Evolutionary conservation across 1,140 invertebrate genomes (phyloP).

Genomic region (Bombus picipes): DNA sequence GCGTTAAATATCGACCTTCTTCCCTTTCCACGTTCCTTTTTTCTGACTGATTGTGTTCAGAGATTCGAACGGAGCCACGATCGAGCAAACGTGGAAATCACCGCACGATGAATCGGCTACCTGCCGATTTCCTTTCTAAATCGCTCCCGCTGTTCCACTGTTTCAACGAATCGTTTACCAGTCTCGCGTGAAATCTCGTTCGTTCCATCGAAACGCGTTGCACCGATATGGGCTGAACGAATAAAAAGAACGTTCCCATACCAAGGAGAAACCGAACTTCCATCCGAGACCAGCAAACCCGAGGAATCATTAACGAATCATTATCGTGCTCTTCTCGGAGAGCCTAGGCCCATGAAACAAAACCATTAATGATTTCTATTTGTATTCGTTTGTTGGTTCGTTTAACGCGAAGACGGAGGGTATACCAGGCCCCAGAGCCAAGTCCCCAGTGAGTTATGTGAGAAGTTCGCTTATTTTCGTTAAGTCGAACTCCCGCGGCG

Average conservation of each 20-base stretch:
- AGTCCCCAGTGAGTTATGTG: conserved; percentile 80
- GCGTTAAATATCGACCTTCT: conserved; percentile 27
- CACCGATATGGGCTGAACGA: conserved; percentile 3
- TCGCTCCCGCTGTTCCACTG: conserved; percentile 24
- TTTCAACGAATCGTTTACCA: conserved; percentile 56
- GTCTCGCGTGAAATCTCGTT: conserved; percentile 72
- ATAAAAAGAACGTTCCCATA: conserved; percentile 49
- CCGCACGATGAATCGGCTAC: conserved; percentile 34
- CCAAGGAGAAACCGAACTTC: conserved; percentile 28
- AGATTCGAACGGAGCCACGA: neutral
- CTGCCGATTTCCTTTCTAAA: conserved; percentile 38
- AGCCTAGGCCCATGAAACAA: conserved; percentile 74
- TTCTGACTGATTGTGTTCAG: neutral
- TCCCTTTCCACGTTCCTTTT: neutral
- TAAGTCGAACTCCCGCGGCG: conserved; percentile 79
- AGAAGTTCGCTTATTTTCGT: conserved; percentile 81
- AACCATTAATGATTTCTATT: conserved; percentile 83
- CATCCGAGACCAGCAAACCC: neutral
- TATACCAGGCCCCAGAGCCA: conserved; percentile 58
- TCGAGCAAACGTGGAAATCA: conserved; percentile 8
- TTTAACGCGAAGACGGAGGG: conserved; percentile 46
- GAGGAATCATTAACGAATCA: conserved; percentile 80
- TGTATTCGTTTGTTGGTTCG: conserved; percentile 75
- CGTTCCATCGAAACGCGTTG: conserved; percentile 52
- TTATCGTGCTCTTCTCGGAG: conserved; percentile 67